Conservation (phyloP, 2,797 vertebrate genomes). For the Crax fasciolata region DNA sequence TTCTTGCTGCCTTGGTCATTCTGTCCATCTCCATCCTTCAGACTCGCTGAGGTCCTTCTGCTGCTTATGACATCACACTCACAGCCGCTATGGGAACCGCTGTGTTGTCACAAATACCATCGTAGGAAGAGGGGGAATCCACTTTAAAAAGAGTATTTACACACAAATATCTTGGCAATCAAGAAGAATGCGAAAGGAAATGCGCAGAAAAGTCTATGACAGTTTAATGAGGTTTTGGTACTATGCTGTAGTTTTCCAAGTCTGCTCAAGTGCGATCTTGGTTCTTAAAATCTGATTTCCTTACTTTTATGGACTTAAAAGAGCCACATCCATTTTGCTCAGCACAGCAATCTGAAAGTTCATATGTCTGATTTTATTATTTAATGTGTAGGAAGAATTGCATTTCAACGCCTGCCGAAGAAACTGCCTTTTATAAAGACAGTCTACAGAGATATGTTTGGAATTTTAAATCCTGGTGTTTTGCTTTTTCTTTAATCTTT, state of each 20-base stretch:
- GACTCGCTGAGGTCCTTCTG: neutral
- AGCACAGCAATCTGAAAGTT: constrained; percentile 79
- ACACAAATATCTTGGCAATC: constrained; percentile 53
- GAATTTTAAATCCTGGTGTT: constrained; percentile 78
- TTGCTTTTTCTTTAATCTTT: constrained; percentile 80
- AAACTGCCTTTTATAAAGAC: constrained; percentile 78
- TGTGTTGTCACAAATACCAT: constrained; percentile 42
- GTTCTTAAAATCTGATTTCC: constrained; percentile 69
- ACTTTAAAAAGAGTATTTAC: constrained; percentile 24
- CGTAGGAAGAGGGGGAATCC: neutral
- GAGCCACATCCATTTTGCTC: constrained; percentile 75
- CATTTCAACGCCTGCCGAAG: constrained; percentile 68
- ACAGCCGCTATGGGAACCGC: neutral
- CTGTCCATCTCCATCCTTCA: constrained; percentile 3
- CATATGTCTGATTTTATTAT: constrained; percentile 80
- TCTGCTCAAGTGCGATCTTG: constrained; percentile 56
- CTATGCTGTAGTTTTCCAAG: constrained; percentile 63
- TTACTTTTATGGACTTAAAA: constrained; percentile 75
- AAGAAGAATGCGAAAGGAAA: constrained; percentile 41
- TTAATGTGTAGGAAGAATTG: constrained; percentile 77
- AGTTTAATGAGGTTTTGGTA: constrained; percentile 76
- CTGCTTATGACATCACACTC: constrained; percentile 28
- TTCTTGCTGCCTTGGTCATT: constrained; percentile 8
- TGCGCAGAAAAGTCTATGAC: constrained; percentile 14
- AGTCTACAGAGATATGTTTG: constrained; percentile 78